These are phyloP conservation scores for Caenorhabditis panamensis DNA, from an alignment of 2,888 invertebrate species.

Conservation along the genomic window DNA sequence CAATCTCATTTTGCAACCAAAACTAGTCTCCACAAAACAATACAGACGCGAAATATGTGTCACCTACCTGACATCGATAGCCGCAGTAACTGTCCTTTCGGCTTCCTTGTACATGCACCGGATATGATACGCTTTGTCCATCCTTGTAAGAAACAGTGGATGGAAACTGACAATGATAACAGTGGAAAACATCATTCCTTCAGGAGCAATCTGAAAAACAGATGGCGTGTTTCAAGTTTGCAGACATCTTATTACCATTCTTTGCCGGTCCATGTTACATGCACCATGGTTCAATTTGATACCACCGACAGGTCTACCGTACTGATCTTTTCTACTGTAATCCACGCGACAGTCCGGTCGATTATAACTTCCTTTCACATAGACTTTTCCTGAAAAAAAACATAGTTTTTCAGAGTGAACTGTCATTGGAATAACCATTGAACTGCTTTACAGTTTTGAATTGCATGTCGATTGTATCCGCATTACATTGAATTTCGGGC, in stretches of 20 bases:
- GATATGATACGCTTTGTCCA: conserved; percentile 81
- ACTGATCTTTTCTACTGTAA: conserved; percentile 65
- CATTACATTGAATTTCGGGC: conserved; percentile 78
- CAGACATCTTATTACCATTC: conserved; percentile 70
- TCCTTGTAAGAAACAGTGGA: conserved; percentile 80
- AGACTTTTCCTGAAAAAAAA: conserved; percentile 77
- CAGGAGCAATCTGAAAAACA: conserved; percentile 72
- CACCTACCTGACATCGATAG: conserved; percentile 80
- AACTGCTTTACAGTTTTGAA: conserved; percentile 78
- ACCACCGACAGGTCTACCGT: conserved; percentile 76
- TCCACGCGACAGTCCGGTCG: conserved; percentile 78
- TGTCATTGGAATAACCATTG: too few species aligned
- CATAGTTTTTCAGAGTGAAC: neutral
- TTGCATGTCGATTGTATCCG: conserved; percentile 80
- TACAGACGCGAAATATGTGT: neutral
- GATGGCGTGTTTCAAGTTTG: neutral
- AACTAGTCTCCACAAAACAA: neutral
- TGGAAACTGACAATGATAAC: conserved; percentile 81
- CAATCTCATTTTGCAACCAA: neutral
- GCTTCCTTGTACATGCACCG: conserved; percentile 81
- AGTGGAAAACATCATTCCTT: conserved; percentile 81
- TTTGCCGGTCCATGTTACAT: conserved; percentile 81
- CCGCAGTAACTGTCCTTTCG: conserved; percentile 72
- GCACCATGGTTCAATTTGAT: conserved; percentile 80
- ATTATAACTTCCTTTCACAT: conserved; percentile 81